Base-by-base conservation (phyloP, 2,888 invertebrate genomes). In the Scaeva pyrastri region DNA sequence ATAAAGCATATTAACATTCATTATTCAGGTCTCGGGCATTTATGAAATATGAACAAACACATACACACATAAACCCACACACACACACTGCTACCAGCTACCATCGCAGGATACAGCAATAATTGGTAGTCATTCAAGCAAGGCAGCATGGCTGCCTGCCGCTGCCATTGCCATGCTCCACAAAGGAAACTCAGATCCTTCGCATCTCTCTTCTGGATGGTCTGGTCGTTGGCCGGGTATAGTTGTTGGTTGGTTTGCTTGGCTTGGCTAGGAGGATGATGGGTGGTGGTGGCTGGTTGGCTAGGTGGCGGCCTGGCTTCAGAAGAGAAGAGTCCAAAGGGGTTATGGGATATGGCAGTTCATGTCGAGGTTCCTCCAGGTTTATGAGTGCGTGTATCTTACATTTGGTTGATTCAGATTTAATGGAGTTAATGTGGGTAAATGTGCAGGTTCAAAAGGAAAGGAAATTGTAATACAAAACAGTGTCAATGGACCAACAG, bases 1-100 rank as follows among this genome's bases (percentile, higher is more conserved):
- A 82, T 86, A 86, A 86, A 82, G 82, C 86, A 86, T 86, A 86
- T 86, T 86, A 86, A 82, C 86, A 86, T 86, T 86, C 86, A 86
- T 86, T 86, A 86, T 86, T 86, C 82, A 86, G 71, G 72, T 81
- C 86, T 81, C 74, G 73, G 78, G 86, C 82, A 82, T 82, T 86
- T 86, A 86, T 86, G 82, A 77, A 77, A 76, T 86, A 26, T 4
- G 14, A 55, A 58, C 45, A 16, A 4, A 55, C 36, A 71, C 8
- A 56, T 21, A 48, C 12, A 56, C 16, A 66, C 6, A 66, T 23
- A 41, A 19, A n/a, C 6, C 16, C 73, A 21, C 12, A 21, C 43
- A 73, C 16, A 68, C 43, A 78, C 64, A 79, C 23, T 52, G 16
- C 26, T 31, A 45, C 56, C 12, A 31, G 5, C 31, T 31, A 31